Evolutionary conservation across 2,888 invertebrate genomes (phyloP).

Genomic region (Tenthredo distinguenda): DNA sequence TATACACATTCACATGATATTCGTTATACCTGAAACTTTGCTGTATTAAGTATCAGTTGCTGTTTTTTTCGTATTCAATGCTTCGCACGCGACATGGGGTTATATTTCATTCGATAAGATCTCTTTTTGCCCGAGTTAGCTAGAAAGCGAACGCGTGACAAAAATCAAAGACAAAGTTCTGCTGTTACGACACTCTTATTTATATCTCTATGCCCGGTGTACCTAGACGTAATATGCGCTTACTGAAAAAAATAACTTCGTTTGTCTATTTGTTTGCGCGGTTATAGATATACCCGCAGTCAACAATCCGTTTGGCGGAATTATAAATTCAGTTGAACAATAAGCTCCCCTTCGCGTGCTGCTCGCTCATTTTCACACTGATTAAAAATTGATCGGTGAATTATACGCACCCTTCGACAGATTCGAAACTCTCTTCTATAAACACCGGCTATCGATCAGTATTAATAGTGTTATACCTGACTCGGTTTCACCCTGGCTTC

Average conservation of each 20-base stretch:
- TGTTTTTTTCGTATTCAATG: not conserved
- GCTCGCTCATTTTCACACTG: conserved; percentile 19
- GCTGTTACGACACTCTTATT: conserved; percentile 7
- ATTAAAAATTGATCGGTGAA: conserved; percentile 32
- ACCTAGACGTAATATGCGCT: not conserved
- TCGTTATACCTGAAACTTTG: conserved; percentile 1
- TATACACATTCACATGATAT: not conserved
- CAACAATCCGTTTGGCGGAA: not conserved
- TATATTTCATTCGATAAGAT: conserved; percentile 44
- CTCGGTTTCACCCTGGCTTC: not conserved
- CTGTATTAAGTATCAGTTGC: not conserved
- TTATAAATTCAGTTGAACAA: not conserved
- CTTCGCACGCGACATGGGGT: not conserved
- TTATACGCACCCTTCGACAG: conserved; percentile 43
- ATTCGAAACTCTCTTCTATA: conserved; percentile 18
- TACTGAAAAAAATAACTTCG: not conserved
- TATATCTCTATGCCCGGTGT: conserved; percentile 1
- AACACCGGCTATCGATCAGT: conserved; percentile 44
- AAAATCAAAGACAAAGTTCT: conserved; percentile 41
- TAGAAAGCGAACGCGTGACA: conserved; percentile 41
- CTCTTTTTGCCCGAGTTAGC: not conserved
- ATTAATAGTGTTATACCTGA: conserved; percentile 31
- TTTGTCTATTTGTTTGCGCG: not conserved
- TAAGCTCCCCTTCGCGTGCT: not conserved
- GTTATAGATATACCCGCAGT: not conserved